phyloP scores from a whole-genome alignment of 2,113 vertebrate genomes.

The Pica pica region DNA sequence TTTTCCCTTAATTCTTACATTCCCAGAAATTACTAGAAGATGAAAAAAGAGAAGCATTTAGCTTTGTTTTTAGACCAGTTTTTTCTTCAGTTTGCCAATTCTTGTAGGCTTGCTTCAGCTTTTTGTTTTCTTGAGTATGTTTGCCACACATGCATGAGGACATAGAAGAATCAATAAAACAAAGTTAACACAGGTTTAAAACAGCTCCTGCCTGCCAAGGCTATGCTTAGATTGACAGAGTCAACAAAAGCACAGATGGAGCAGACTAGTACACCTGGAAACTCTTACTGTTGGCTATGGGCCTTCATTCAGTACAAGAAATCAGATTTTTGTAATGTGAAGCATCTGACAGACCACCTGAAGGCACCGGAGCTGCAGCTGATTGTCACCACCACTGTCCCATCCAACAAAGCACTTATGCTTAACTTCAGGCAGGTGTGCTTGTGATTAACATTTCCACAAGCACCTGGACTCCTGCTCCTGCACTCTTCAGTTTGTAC shows the following conservation, averaged over 20 bases:
- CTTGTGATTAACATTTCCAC: not conserved
- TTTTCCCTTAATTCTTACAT: conserved; percentile 59
- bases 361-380: not conserved
- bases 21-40: conserved; percentile 51
- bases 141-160: conserved; percentile 22
- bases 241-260: conserved; percentile 47
- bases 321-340: not conserved
- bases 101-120: not conserved
- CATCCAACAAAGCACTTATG: not conserved
- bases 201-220: conserved; percentile 19
- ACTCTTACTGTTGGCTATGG: not conserved
- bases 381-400: not conserved
- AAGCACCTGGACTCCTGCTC: not conserved
- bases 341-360: not conserved
- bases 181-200: conserved; percentile 38
- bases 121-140: conserved; percentile 9
- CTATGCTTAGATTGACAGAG: not conserved
- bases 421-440: not conserved
- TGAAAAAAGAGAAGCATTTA: conserved; percentile 5
- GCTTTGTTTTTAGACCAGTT: not conserved
- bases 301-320: not conserved
- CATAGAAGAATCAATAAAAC: conserved; percentile 34
- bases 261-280: conserved; percentile 35
- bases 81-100: not conserved
- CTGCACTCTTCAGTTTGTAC: not conserved